A percentile compares a stretch with the other conserved stretches of the same genome.
Evolutionary conservation across 35 echinoderm and acorn worm genomes (phyloP).

Genomic region (Anneissia japonica): DNA sequence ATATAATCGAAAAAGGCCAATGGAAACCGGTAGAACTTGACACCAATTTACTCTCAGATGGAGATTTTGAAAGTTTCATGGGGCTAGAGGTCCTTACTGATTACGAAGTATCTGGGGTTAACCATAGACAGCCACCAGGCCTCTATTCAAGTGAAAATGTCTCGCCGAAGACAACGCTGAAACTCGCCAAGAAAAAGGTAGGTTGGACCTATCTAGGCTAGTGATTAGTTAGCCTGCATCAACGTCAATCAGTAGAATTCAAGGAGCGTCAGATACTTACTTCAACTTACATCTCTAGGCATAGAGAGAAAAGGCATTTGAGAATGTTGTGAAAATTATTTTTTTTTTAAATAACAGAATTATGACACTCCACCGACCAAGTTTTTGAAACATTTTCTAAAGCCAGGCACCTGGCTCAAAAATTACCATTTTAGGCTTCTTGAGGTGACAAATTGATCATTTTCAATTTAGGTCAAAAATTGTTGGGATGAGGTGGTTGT

Average conservation of each 20-base stretch:
- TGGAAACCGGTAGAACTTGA: constrained; percentile 27
- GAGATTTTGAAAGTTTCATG: constrained; percentile 28
- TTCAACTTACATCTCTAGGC: no score
- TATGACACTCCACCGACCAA: no score
- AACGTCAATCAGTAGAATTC: background rate
- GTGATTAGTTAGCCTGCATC: background rate
- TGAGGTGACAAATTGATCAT: no score
- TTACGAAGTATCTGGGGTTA: background rate
- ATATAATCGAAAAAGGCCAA: constrained; percentile 3
- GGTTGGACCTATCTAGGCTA: background rate
- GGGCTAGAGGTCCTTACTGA: constrained; percentile 21
- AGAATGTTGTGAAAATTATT: no score
- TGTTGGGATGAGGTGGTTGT: no score
- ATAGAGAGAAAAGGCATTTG: no score
- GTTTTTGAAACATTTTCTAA: no score
- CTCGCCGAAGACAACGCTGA: background rate
- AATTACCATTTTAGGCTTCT: no score
- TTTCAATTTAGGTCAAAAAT: no score
- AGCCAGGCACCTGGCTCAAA: no score
- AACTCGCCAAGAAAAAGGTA: background rate
- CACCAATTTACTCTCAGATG: constrained; percentile 13
- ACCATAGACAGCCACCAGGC: background rate
- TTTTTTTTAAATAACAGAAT: no score
- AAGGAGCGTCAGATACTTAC: background rate
- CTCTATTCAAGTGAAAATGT: background rate